phyloP scores from a whole-genome alignment of 2,888 invertebrate genomes.

The Cremastinae sp. region DNA sequence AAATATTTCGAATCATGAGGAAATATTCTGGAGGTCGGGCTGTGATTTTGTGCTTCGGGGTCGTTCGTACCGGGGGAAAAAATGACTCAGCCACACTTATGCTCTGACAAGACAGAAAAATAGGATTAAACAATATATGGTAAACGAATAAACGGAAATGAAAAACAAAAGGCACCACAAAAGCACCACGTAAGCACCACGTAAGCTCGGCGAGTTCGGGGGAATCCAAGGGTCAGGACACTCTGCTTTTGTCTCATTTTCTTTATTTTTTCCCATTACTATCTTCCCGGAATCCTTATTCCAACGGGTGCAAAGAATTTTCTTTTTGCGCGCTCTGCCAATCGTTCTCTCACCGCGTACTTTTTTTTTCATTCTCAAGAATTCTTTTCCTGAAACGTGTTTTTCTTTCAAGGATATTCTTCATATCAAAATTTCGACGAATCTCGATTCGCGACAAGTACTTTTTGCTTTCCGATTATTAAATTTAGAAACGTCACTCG shows the following conservation, averaged over 20 bases:
- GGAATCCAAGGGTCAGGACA: slow-evolving; percentile 53
- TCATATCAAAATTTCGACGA: no score
- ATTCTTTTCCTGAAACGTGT: no score
- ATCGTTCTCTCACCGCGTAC: slow-evolving; percentile 64
- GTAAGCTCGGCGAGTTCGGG: slow-evolving; percentile 64
- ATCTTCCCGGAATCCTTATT: not conserved
- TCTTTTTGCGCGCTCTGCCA: not conserved
- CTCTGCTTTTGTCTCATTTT: slow-evolving; percentile 34
- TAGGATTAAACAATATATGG: slow-evolving; percentile 6
- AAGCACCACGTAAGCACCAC: slow-evolving; percentile 70
- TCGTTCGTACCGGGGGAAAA: slow-evolving; percentile 55
- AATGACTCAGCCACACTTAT: slow-evolving; percentile 59
- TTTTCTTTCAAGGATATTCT: no score
- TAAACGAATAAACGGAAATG: slow-evolving; percentile 16
- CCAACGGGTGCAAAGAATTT: not conserved
- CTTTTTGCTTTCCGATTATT: not conserved
- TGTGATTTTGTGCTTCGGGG: slow-evolving; percentile 31
- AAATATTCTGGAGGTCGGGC: slow-evolving; percentile 13
- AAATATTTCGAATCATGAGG: slow-evolving; percentile 25
- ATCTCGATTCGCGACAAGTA: not conserved
- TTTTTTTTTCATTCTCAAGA: no score
- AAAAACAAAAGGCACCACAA: slow-evolving; percentile 66
- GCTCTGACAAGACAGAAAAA: slow-evolving; percentile 67
- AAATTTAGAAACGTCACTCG: not conserved
- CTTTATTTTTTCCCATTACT: slow-evolving; percentile 20